Evolutionary conservation across 2,797 vertebrate genomes (phyloP).

Genomic region (Aselliscus stoliczkanus): DNA sequence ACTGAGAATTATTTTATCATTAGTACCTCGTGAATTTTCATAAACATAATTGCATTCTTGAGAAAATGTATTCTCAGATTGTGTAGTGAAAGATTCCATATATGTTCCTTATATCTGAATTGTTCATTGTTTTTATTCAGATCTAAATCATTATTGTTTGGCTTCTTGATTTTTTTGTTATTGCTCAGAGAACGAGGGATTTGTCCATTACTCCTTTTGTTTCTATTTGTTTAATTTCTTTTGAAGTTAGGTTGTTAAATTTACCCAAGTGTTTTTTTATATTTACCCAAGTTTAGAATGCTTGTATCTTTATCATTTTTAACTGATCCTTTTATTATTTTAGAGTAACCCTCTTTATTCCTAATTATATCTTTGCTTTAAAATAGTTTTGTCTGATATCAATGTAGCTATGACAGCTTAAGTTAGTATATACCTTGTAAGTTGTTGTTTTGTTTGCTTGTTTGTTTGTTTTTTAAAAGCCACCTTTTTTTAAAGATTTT

Average conservation of each 20-base stretch:
- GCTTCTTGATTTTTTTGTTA: neutral
- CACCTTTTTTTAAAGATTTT: no score
- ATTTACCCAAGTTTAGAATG: neutral
- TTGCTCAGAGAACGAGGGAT: neutral
- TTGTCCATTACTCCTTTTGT: neutral
- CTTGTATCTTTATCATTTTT: neutral
- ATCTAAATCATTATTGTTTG: neutral
- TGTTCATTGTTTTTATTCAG: neutral
- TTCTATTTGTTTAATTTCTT: neutral
- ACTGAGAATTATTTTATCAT: neutral
- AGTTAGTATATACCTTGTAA: neutral
- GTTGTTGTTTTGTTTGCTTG: no score
- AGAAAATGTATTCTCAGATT: neutral
- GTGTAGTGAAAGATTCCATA: neutral
- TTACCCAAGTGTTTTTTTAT: neutral
- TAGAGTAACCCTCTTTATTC: neutral
- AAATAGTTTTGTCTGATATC: neutral
- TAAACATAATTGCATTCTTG: neutral
- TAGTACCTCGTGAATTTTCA: neutral
- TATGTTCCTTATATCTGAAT: neutral
- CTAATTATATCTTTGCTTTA: neutral
- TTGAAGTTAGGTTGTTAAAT: neutral
- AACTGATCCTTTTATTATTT: neutral
- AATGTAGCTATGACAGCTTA: neutral
- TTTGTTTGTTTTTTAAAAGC: no score